These are phyloP conservation scores for Drosophila cardini DNA, from an alignment of 1,140 invertebrate genomes.

Conservation along the genomic window DNA sequence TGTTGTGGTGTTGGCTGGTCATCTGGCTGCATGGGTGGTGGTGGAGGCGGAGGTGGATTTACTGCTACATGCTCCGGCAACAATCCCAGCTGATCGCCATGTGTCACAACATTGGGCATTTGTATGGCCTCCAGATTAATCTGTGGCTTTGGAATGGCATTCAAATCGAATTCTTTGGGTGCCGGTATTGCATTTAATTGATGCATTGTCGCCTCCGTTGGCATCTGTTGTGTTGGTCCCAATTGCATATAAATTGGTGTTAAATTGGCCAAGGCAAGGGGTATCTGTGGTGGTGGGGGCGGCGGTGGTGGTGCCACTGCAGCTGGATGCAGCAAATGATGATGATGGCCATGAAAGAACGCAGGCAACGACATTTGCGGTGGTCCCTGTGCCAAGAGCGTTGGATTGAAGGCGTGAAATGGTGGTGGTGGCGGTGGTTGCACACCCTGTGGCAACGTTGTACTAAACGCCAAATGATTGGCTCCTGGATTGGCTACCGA, in stretches of 20 bases:
- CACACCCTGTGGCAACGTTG: slow-evolving; percentile 68
- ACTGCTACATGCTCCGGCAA: slow-evolving; percentile 50
- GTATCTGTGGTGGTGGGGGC: slow-evolving; percentile 75
- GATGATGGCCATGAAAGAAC: slow-evolving; percentile 64
- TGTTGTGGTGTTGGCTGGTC: slow-evolving; percentile 35
- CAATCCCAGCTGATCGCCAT: slow-evolving; percentile 49
- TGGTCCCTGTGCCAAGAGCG: slow-evolving; percentile 72
- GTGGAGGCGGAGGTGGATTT: slow-evolving; percentile 63
- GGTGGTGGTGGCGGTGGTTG: slow-evolving; percentile 81
- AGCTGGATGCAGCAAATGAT: slow-evolving; percentile 60
- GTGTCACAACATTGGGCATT: slow-evolving; percentile 60
- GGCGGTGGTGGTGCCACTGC: slow-evolving; percentile 80
- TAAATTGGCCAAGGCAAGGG: slow-evolving; percentile 66
- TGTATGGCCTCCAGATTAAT: slow-evolving; percentile 80
- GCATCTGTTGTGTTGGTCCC: slow-evolving; percentile 62
- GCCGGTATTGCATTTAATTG: slow-evolving; percentile 75
- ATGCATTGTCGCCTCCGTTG: slow-evolving; percentile 63
- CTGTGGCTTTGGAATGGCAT: slow-evolving; percentile 82
- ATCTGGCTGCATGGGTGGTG: slow-evolving; percentile 55
- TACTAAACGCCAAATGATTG: slow-evolving; percentile 67
- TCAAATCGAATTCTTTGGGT: slow-evolving; percentile 82
- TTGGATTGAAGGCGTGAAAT: slow-evolving; percentile 80
- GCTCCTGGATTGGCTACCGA: slow-evolving; percentile 62
- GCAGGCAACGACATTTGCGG: slow-evolving; percentile 67
- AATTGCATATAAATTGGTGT: slow-evolving; percentile 77